Base-by-base conservation (phyloP, 2,113 vertebrate genomes). In the Brachypteracias leptosomus region DNA sequence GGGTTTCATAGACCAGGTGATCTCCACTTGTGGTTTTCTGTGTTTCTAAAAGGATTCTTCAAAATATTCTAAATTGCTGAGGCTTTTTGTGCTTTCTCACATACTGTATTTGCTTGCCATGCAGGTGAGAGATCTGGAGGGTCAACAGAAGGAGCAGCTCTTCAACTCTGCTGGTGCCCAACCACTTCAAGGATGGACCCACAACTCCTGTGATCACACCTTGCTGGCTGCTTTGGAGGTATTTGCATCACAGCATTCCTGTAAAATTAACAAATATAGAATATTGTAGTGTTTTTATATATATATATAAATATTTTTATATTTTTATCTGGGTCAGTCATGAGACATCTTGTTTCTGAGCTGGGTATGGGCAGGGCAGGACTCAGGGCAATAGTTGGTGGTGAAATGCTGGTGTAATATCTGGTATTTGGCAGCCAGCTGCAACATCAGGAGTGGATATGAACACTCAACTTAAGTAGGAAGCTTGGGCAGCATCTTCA, bases 341-440 rank as follows among this genome's bases (percentile, higher is more conserved):
- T 0, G 12, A 44, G 47, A 61, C 26, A 29, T 33, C 49, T 65
- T 65, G 25, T 35, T 54, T 54, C 61, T 63, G 47, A 26, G 16
- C 29, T 47, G 3, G 6, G 38, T 10, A 17, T 1, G 3, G 75
- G 17, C n/a, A 62, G 31, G 61, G 47, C n/a, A 52, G 66, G 51
- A 26, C 58, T 55, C 17, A 4, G 2, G 7, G 52, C 47, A 44
- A 1, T 10, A 16, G 68, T 6, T 21, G 31, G 2, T 5, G 17
- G 35, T 33, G 33, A 62, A 85, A 36, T 13, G n/a, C 29, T 40
- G 49, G 42, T 42, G 42, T 42, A 11, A 42, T 15, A 15, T 46
- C 3, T 5, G 47, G 35, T 14, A 1, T 11, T 2, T 3, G 17
- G 17, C 51, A 12, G 11, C 25, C 4, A 3, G 20, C 38, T 17